Evolutionary conservation across 1,140 invertebrate species (phyloP).

Genomic region (Phymorhynchus buccinoides): DNA sequence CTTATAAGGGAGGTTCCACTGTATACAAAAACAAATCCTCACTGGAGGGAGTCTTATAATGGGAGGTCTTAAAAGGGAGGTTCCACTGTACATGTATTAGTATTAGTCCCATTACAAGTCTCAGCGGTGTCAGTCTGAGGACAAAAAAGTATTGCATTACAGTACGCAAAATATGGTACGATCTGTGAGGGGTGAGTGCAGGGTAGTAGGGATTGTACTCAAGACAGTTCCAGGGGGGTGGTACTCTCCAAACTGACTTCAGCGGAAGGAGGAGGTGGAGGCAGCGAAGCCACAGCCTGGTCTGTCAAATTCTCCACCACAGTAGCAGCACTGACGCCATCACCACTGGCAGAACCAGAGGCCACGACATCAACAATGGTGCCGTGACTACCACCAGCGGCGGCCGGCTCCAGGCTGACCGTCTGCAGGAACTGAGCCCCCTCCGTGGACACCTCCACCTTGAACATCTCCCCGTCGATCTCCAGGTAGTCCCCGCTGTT

Average conservation of each 20-base stretch:
- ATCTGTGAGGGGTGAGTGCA: too few species aligned
- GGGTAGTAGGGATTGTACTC: too few species aligned
- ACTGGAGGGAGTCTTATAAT: too few species aligned
- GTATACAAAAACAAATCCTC: too few species aligned
- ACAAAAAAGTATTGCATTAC: neutral
- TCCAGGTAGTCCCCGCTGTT: slow-evolving; percentile 69
- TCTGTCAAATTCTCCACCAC: too few species aligned
- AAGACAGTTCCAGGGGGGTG: slow-evolving; percentile 1
- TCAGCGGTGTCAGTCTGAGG: too few species aligned
- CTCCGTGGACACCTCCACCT: slow-evolving; percentile 57
- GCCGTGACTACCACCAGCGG: neutral
- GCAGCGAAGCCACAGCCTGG: neutral
- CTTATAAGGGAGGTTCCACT: too few species aligned
- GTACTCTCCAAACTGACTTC: slow-evolving; percentile 7
- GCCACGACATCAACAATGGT: neutral
- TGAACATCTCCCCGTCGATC: slow-evolving; percentile 71
- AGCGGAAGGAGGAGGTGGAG: too few species aligned
- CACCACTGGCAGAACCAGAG: neutral
- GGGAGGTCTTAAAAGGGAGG: too few species aligned
- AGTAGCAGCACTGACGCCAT: neutral
- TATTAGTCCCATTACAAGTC: too few species aligned
- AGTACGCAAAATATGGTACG: too few species aligned
- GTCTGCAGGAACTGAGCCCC: neutral
- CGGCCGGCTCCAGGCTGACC: slow-evolving; percentile 16
- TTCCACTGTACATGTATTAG: too few species aligned